Evolutionary conservation across 92 coral and sea anemone species (phyloP).

Genomic region (Phenganax stokvisi): DNA sequence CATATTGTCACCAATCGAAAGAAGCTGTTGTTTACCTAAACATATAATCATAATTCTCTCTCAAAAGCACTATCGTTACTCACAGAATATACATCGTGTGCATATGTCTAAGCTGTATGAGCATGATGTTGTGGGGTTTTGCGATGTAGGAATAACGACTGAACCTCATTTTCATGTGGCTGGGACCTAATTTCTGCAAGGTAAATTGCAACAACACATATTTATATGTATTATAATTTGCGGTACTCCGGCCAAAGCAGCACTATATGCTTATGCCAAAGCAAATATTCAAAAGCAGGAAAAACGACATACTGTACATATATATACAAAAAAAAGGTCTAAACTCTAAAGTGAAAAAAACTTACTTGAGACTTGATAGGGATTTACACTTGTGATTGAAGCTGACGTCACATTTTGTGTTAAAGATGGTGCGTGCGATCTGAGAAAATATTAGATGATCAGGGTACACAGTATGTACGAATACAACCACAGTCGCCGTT

Average conservation of each 20-base stretch:
- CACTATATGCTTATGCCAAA: neutral
- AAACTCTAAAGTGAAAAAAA: neutral
- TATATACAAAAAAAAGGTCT: neutral
- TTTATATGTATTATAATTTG: neutral
- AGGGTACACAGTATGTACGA: neutral
- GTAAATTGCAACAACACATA: too few relatives aligned
- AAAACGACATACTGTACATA: neutral
- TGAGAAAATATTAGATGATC: conserved; percentile 10
- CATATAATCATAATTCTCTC: too few relatives aligned
- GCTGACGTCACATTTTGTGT: conserved; percentile 94
- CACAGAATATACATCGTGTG: too few relatives aligned
- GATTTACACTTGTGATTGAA: conserved; percentile 75
- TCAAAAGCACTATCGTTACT: too few relatives aligned
- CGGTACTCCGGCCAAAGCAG: neutral
- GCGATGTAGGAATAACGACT: too few relatives aligned
- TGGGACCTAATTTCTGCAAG: too few relatives aligned
- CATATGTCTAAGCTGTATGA: too few relatives aligned
- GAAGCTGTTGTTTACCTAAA: conserved; percentile 82
- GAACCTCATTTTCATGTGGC: too few relatives aligned
- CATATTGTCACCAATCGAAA: conserved; percentile 78
- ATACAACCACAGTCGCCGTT: neutral
- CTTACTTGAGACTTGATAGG: conserved; percentile 95
- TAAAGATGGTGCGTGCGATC: conserved; percentile 95
- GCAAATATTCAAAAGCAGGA: neutral
- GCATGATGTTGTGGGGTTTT: too few relatives aligned